Conservation (phyloP, 2,888 invertebrate species). For the Platynereis dumerilii region DNA sequence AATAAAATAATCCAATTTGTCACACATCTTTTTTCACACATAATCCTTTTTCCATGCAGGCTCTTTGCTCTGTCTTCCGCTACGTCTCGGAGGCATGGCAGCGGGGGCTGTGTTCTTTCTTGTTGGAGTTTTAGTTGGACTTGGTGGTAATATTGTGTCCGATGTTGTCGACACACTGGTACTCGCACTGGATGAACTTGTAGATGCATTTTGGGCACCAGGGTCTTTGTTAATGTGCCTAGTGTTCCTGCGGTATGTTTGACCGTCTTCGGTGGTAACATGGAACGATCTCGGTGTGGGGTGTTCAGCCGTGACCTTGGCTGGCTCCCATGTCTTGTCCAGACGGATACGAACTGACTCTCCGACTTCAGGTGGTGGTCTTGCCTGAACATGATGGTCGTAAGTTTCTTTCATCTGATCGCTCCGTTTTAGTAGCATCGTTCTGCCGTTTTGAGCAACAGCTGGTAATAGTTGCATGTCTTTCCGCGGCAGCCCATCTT, state of each 20-base stretch:
- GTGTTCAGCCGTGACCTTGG: constrained; percentile 7
- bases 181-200: too few species aligned
- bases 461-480: not conserved
- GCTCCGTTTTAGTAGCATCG: not conserved
- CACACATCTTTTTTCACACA: too few species aligned
- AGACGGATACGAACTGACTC: constrained; percentile 21
- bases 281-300: constrained; percentile 1
- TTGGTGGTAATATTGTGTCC: too few species aligned
- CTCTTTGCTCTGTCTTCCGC: too few species aligned
- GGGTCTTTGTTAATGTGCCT: not conserved
- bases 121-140: too few species aligned
- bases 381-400: constrained; percentile 8
- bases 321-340: constrained; percentile 21
- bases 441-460: not conserved
- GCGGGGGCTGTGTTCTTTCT: too few species aligned
- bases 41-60: too few species aligned
- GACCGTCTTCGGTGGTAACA: not conserved
- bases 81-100: too few species aligned
- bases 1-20: too few species aligned
- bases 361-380: constrained; percentile 15
- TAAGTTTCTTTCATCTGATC: constrained; percentile 13
- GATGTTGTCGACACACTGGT: too few species aligned
- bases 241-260: not conserved
- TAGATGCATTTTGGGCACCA: not conserved
- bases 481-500: constrained; percentile 26